Percentiles rank a stretch among this genome's conserved stretches.
Conservation (phyloP, 2,113 vertebrate genomes). For the Bufo gargarizans region DNA sequence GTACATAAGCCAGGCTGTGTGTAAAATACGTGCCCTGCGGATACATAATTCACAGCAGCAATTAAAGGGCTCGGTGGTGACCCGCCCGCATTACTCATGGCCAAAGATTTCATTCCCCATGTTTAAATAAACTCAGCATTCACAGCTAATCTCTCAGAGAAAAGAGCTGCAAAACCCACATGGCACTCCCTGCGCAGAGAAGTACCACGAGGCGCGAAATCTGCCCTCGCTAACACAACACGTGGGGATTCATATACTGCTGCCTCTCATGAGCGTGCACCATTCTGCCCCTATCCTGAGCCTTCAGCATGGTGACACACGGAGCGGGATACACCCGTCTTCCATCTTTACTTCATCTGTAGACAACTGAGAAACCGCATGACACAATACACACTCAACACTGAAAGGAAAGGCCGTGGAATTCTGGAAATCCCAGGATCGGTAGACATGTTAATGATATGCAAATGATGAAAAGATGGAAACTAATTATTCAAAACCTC, state of each 20-base stretch:
- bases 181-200: not conserved
- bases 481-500: no score
- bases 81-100: slow-evolving; percentile 44
- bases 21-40: slow-evolving; percentile 33
- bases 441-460: no score
- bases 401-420: no score
- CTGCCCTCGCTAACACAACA: not conserved
- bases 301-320: no score
- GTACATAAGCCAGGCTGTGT: slow-evolving; percentile 3
- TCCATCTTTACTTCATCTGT: no score
- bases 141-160: slow-evolving; percentile 9
- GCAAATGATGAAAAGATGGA: no score
- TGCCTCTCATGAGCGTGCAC: not conserved
- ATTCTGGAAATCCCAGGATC: no score
- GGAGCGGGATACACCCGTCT: no score
- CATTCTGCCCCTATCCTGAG: no score
- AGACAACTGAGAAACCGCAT: no score
- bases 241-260: not conserved
- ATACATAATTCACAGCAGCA: slow-evolving; percentile 24
- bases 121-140: slow-evolving; percentile 33
- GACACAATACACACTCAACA: no score
- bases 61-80: slow-evolving; percentile 18
- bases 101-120: slow-evolving; percentile 16
- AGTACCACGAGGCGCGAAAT: not conserved
- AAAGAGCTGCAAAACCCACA: not conserved